A percentile compares a stretch with the other conserved stretches of the same genome.
phyloP scores from a whole-genome alignment of 2,113 vertebrate genomes.

The Rattus norvegicus region DNA sequence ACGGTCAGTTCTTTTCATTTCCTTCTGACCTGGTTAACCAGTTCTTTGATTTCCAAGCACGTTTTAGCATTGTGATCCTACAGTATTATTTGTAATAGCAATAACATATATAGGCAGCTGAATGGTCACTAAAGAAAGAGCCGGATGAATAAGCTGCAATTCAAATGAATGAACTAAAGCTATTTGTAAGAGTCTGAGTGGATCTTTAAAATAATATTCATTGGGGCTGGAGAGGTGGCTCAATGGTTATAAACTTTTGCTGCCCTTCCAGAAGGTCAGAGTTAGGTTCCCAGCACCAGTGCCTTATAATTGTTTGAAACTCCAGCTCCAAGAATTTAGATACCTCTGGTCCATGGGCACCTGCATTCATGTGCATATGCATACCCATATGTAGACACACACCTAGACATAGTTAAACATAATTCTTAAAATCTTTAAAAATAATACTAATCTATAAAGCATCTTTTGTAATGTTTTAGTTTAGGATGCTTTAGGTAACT shows the following conservation, averaged over 20 bases:
- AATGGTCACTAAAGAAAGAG: conserved; percentile 18
- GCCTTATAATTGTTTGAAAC: not conserved
- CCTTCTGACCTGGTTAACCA: not conserved
- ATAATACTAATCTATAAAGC: not conserved
- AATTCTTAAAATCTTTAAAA: conserved; percentile 6
- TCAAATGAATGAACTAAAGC: conserved; percentile 6
- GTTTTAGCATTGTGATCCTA: not conserved
- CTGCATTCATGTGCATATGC: no score
- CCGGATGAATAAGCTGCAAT: not conserved
- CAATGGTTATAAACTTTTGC: not conserved
- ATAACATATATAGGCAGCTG: not conserved
- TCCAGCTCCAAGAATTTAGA: not conserved
- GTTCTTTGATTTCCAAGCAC: not conserved
- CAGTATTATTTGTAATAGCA: conserved; percentile 24
- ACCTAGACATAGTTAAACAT: not conserved
- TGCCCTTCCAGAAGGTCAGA: not conserved
- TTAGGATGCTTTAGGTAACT: not conserved
- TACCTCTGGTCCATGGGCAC: not conserved
- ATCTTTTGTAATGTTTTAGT: not conserved
- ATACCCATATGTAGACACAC: not conserved
- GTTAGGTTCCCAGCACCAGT: not conserved
- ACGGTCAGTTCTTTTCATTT: not conserved
- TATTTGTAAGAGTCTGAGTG: not conserved
- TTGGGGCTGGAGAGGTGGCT: not conserved
- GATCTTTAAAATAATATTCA: conserved; percentile 48